These are phyloP conservation scores for Parnassius orleans DNA, from an alignment of 2,888 invertebrate species.

Conservation along the genomic window DNA sequence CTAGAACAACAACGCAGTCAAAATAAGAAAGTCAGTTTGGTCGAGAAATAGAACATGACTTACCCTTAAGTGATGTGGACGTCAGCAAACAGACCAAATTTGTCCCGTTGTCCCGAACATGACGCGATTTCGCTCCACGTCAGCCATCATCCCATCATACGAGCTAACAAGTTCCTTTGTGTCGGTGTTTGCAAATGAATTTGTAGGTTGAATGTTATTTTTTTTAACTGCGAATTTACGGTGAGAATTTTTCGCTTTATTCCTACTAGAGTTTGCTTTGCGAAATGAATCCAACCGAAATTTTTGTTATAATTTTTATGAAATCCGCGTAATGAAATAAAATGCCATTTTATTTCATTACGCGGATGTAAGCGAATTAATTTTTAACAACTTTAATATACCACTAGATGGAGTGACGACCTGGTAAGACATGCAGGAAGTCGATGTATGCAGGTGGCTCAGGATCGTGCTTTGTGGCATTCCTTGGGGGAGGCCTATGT, in stretches of 20 bases:
- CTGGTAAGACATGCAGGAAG: too few species aligned
- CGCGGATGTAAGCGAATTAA: too few species aligned
- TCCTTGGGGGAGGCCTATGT: too few species aligned
- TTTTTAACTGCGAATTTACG: conserved; percentile 16
- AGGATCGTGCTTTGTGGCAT: too few species aligned
- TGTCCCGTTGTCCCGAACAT: conserved; percentile 32
- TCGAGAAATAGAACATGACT: conserved; percentile 2
- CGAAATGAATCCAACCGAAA: conserved; percentile 8
- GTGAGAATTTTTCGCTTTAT: conserved; percentile 24
- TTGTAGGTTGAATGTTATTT: conserved; percentile 22
- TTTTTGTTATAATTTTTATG: background rate
- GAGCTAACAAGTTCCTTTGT: conserved; percentile 36
- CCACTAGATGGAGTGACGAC: too few species aligned
- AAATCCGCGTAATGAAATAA: too few species aligned
- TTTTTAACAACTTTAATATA: too few species aligned
- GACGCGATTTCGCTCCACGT: conserved; percentile 29
- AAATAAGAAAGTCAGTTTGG: too few species aligned
- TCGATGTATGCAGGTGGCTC: too few species aligned
- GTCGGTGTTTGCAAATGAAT: conserved; percentile 28
- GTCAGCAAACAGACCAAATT: conserved; percentile 41
- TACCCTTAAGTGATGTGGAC: conserved; percentile 42
- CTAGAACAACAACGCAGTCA: too few species aligned
- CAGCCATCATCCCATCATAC: conserved; percentile 30
- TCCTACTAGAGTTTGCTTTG: conserved; percentile 10
- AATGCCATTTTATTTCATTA: too few species aligned